phyloP scores from a whole-genome alignment of 92 coral and sea anemone genomes.

The Phenganax subtilis region DNA sequence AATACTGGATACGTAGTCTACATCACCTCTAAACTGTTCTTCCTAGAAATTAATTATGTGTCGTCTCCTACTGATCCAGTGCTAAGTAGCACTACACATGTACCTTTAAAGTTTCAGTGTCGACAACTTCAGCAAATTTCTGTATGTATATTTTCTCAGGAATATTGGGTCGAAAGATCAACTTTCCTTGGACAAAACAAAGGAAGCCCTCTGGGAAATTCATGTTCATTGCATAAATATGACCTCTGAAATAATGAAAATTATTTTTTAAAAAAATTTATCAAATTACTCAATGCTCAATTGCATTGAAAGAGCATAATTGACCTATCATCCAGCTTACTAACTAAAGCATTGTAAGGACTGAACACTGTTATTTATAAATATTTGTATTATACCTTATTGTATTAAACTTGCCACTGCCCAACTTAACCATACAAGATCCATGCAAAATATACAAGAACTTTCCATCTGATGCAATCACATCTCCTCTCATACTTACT shows the following conservation, averaged over 20 bases:
- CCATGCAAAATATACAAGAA: conserved; percentile 66
- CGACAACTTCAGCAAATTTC: conserved; percentile 61
- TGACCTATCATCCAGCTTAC: too few relatives aligned
- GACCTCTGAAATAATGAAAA: conserved; percentile 54
- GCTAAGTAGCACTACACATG: not conserved
- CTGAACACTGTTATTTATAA: too few relatives aligned
- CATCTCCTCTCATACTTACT: conserved; percentile 49
- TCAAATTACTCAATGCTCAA: not conserved
- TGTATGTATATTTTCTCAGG: conserved; percentile 56
- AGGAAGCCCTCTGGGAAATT: conserved; percentile 82
- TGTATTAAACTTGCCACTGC: conserved; percentile 78
- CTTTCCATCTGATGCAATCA: conserved; percentile 73
- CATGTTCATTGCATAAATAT: conserved; percentile 52
- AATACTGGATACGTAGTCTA: too few relatives aligned
- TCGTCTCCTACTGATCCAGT: not conserved
- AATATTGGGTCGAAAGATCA: conserved; percentile 70
- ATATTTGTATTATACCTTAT: conserved; percentile 56
- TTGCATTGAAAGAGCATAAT: too few relatives aligned
- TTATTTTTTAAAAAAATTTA: not conserved
- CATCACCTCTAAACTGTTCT: too few relatives aligned
- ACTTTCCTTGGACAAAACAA: conserved; percentile 50
- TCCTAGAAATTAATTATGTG: too few relatives aligned
- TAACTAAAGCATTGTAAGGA: too few relatives aligned
- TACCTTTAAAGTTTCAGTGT: conserved; percentile 69
- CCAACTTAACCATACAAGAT: conserved; percentile 74